phyloP scores from a whole-genome alignment of 2,113 vertebrate genomes.

The Aviceda subcristata region DNA sequence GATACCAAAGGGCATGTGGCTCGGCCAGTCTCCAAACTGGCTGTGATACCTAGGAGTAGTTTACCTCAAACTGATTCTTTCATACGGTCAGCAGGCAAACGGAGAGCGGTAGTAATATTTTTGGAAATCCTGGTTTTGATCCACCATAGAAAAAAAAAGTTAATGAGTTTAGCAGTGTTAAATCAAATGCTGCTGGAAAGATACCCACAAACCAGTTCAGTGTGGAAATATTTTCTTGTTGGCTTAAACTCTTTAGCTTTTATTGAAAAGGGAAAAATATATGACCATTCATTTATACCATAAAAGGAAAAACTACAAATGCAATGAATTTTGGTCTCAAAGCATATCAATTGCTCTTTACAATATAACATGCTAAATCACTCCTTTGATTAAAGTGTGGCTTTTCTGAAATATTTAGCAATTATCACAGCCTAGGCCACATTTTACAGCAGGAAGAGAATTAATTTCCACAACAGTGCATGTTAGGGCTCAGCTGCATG shows the following conservation, averaged over 20 bases:
- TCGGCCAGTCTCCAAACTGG: slow-evolving; percentile 35
- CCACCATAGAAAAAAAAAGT: slow-evolving; percentile 21
- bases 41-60: slow-evolving; percentile 26
- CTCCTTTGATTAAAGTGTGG: not conserved
- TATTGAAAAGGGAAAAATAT: slow-evolving; percentile 72
- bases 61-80: slow-evolving; percentile 54
- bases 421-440: not conserved
- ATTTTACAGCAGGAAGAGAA: not conserved
- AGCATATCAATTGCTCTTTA: slow-evolving; percentile 4
- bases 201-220: slow-evolving; percentile 68
- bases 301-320: slow-evolving; percentile 66
- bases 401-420: not conserved
- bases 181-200: slow-evolving; percentile 68
- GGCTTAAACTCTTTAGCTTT: slow-evolving; percentile 63
- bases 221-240: slow-evolving; percentile 75
- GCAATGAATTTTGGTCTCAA: not conserved
- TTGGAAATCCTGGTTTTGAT: slow-evolving; percentile 63
- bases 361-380: not conserved
- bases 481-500: not conserved
- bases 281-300: slow-evolving; percentile 57
- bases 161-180: slow-evolving; percentile 76
- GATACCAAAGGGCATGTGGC: slow-evolving; percentile 60
- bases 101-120: slow-evolving; percentile 64
- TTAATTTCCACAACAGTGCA: not conserved
- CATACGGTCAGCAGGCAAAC: slow-evolving; percentile 54